Conservation (phyloP, 1,140 invertebrate genomes). For the Amphibalanus amphitrite region DNA sequence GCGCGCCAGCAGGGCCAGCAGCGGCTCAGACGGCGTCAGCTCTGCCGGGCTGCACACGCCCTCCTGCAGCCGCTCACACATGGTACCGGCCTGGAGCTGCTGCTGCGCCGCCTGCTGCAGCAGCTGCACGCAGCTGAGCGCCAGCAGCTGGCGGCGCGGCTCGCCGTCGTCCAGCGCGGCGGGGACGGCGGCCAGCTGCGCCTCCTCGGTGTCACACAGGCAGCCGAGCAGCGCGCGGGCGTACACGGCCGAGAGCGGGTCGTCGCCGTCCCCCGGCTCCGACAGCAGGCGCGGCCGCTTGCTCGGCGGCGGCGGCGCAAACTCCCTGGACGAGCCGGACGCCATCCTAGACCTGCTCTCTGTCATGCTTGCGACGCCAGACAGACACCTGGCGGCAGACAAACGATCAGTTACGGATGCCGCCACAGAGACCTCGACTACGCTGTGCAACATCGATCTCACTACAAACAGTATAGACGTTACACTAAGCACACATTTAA, state of each 20-base stretch:
- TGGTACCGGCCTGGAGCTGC: background rate
- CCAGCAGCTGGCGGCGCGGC: background rate
- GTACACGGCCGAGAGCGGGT: background rate
- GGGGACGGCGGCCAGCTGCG: background rate
- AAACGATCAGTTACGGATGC: too few species aligned
- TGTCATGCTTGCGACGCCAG: background rate
- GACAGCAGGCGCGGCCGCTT: background rate
- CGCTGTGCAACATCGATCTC: too few species aligned
- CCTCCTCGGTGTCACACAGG: background rate
- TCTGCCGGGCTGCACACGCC: background rate
- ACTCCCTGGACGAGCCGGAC: too few species aligned
- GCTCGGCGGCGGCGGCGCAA: too few species aligned
- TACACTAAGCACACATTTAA: too few species aligned
- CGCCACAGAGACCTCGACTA: too few species aligned
- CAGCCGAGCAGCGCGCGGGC: background rate
- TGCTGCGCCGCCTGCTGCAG: background rate
- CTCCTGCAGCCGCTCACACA: background rate
- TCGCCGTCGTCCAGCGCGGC: background rate
- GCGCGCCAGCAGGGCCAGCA: background rate
- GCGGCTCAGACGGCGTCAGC: background rate
- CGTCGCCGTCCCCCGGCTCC: background rate
- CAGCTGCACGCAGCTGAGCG: conserved; percentile 3
- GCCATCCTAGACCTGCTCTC: background rate
- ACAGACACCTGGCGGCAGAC: background rate
- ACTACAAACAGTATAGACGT: too few species aligned